phyloP scores from a whole-genome alignment of 2,797 vertebrate genomes.

The Cetoscarus ocellatus region DNA sequence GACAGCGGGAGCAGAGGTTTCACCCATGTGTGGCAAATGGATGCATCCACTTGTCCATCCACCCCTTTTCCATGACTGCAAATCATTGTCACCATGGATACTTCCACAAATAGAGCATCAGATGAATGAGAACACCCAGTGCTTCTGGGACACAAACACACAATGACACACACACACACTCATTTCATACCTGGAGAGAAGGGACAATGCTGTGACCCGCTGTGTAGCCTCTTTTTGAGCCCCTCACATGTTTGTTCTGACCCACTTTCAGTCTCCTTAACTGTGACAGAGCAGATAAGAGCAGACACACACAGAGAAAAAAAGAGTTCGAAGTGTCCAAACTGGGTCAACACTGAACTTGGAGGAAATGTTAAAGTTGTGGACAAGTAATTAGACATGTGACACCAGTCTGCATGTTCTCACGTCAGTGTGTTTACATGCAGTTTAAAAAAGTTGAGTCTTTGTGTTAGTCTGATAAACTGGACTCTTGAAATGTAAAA shows the following conservation, averaged over 20 bases:
- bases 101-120: conserved; percentile 70
- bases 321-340: conserved; percentile 20
- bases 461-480: no score
- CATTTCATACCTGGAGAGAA: conserved; percentile 40
- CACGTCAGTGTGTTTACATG: not conserved
- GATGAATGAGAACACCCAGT: conserved; percentile 51
- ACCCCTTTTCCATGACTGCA: conserved; percentile 58
- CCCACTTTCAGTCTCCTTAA: conserved; percentile 54
- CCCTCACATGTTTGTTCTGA: conserved; percentile 48
- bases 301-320: conserved; percentile 1
- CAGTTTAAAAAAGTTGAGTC: not conserved
- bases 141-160: conserved; percentile 40
- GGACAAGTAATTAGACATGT: not conserved
- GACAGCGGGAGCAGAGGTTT: conserved; percentile 31
- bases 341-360: conserved; percentile 34
- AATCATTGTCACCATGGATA: conserved; percentile 75
- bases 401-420: not conserved
- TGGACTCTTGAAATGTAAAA: no score
- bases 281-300: conserved; percentile 36
- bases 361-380: conserved; percentile 1
- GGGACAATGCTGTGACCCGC: conserved; percentile 28
- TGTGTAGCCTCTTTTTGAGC: conserved; percentile 41
- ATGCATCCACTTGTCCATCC: conserved; percentile 44
- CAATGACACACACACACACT: conserved; percentile 18
- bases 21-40: conserved; percentile 48